Evolutionary conservation across 2,888 invertebrate genomes (phyloP), one percentile per base, ranked within the genome.

Genomic region (Craniophora ligustri): DNA sequence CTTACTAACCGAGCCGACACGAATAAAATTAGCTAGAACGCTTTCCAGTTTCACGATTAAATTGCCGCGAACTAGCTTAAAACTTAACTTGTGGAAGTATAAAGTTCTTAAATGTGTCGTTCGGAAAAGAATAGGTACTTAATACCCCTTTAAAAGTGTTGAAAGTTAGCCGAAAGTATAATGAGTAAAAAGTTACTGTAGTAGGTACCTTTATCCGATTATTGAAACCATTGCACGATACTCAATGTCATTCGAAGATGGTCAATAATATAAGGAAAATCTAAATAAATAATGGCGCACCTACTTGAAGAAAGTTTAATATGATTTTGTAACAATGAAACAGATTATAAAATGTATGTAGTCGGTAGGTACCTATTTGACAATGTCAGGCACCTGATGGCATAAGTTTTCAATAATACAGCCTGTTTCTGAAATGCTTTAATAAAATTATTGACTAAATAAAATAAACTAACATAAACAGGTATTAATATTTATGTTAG

Each of bases 21-120:
- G 76, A 72, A 76, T 71, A 71, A 74, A 75, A 74, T 78, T 77
- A 78, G 68, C 67, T 69, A 51, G 50, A 75, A 67, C 49, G 63
- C 34, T 67, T 48, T 45, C 45, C 48, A 54, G 53, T 64, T 64
- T 41, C 48, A 34, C 63, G 19, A 41, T 42, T 42, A 47, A 67
- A 13, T 68, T 30, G 30, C 50, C 44, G 18, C 45, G 41, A 41
- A 23, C 15, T 30, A 44, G 31, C 21, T 21, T 32, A 36, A 67
- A 48, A 48, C 31, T 68, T 51, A 47, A 23, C 40, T 57, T 40
- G 6, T 8, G 21, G 6, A 15, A 18, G 30, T 31, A 48, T n/a
- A 61, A 61, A 67, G 1, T 11, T 40, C 11, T 15, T 34, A 47
- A 14, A 2, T 44, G 13, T 35, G 36, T 21, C 40, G 42, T 61